Evolutionary conservation across 2,797 vertebrate genomes (phyloP).

Genomic region (Muscicapa comitata): DNA sequence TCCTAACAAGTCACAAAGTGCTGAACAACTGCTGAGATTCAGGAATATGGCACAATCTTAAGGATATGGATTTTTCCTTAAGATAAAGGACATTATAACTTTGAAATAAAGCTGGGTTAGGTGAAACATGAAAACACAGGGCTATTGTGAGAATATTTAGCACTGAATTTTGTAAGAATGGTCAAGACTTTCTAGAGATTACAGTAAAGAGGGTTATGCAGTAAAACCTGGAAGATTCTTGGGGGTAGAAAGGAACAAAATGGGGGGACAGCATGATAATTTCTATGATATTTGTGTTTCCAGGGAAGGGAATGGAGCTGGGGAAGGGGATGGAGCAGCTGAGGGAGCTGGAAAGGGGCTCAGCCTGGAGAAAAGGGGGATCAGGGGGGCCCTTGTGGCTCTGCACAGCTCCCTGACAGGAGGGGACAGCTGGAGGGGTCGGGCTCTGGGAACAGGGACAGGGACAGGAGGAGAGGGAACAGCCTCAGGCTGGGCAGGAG

Average conservation of each 20-base stretch:
- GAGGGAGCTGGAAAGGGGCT: not conserved
- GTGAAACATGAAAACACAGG: not conserved
- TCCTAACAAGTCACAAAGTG: not conserved
- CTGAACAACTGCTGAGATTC: not conserved
- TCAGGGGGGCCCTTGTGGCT: not conserved
- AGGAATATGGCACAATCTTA: not conserved
- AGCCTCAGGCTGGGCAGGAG: fast-evolving
- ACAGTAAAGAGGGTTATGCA: not conserved
- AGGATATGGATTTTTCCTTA: not conserved
- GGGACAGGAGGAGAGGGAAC: not conserved
- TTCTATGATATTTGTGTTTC: not conserved
- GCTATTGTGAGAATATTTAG: not conserved
- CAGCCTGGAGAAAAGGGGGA: not conserved
- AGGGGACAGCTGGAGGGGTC: not conserved
- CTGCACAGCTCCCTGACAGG: not conserved
- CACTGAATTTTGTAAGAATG: not conserved
- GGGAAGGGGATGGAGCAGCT: fast-evolving
- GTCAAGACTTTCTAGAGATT: not conserved
- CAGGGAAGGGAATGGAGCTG: fast-evolving
- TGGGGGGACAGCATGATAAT: not conserved
- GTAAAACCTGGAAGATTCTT: not conserved
- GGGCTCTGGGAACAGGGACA: not conserved
- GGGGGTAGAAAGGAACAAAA: fast-evolving
- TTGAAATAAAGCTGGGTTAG: not conserved
- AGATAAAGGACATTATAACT: fast-evolving